phyloP scores from a whole-genome alignment of 2,113 vertebrate species.

The Struthidea cinerea region DNA sequence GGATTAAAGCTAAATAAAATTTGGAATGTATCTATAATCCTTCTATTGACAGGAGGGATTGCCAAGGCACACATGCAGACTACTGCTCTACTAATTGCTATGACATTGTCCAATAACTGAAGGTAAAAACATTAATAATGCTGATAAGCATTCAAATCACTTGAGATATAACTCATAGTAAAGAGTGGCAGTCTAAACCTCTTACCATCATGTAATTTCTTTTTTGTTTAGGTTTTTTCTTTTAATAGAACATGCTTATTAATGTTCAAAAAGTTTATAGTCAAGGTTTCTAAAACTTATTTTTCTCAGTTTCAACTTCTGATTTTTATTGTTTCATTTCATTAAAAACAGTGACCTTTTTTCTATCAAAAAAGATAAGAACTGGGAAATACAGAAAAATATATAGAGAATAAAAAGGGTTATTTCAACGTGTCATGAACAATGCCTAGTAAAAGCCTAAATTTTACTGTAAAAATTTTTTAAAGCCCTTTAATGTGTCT shows the following conservation, averaged over 20 bases:
- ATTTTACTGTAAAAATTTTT: not conserved
- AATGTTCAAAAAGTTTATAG: not conserved
- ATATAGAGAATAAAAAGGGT: not conserved
- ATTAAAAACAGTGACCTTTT: not conserved
- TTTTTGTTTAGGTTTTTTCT: not conserved
- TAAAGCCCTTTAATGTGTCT: not conserved
- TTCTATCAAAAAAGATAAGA: not conserved
- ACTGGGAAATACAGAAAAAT: not conserved
- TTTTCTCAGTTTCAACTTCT: not conserved
- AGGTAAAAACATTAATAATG: not conserved
- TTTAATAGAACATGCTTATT: not conserved
- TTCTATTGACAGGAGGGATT: not conserved
- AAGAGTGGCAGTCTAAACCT: not conserved
- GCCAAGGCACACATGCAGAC: not conserved
- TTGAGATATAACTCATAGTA: not conserved
- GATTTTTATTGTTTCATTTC: not conserved
- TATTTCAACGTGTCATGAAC: not conserved
- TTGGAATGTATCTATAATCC: not conserved
- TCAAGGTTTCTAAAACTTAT: not conserved
- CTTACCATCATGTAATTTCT: not conserved
- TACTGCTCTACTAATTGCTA: not conserved
- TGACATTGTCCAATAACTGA: not conserved
- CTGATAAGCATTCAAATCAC: not conserved
- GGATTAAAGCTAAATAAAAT: not conserved
- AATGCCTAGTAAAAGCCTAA: not conserved